Evolutionary conservation across 2,113 vertebrate genomes (phyloP), one percentile per base, ranked within the genome.

Genomic region (Marmota flaviventris): DNA sequence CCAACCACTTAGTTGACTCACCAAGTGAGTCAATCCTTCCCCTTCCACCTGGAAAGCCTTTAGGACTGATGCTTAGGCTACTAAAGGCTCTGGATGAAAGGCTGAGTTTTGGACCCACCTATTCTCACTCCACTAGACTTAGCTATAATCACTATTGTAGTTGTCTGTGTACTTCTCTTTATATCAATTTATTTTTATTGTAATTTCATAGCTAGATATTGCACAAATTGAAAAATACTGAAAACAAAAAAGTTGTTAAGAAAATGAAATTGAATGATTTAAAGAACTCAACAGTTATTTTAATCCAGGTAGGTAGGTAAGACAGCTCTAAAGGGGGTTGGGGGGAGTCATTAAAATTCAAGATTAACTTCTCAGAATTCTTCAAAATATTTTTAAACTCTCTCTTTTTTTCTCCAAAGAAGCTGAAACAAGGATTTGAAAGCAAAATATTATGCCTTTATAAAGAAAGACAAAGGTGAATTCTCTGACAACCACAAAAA

Each of bases 391-490:
- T 77, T 85, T 51, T 10, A 58, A 20, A 1, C 76, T 89, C 32
- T 83, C 13, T 85, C 69, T 79, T 84, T 76, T 83, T 79, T 76
- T 94, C 53, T 85, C 95, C 37, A 77, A 76, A 96, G 65, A 97
- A 85, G 22, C 27, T 42, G n/a, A 88, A 84, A 37, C 5, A 91
- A 93, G 25, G 85, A 87, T 32, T n/a, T 53, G 20, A 39, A 89
- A 42, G 37, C 16, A 61, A 67, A 63, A 77, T n/a, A 9, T 39
- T 25, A 22, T 77, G 17, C 29, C 77, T 79, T n/a, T 39, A 1
- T 45, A 45, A 81, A 39, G 56, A 96, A 84, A 94, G 39, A 65
- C 70, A 90, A 85, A 93, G 27, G 8, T 20, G 25, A 48, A 85
- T 9, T 51, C 37, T 75, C 76, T 16, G 10, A 77, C 5, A 81